Evolutionary conservation across 1,140 invertebrate genomes (phyloP), one percentile per base, ranked within the genome.

Genomic region (Hycleus phaleratus): DNA sequence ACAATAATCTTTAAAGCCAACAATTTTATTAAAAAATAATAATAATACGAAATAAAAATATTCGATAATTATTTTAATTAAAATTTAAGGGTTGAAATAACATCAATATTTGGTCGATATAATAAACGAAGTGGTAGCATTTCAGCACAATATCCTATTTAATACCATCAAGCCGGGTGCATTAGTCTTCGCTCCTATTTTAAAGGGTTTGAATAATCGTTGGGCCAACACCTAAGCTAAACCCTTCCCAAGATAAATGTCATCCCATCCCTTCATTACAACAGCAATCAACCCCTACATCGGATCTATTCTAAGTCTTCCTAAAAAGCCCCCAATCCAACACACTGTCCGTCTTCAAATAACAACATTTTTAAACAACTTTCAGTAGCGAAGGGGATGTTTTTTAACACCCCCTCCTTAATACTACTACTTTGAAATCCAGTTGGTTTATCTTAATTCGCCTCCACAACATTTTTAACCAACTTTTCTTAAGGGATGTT

Each of bases 211-310:
- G 59, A 67, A 67, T 67, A 68, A 65, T 67, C 63, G 50, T 58
- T 49, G 50, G 54, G 38, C 62, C 44, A 61, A 51, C 55, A 60
- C 56, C 58, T 60, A 51, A 56, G 59, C 63, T 64, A 61, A 63
- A 61, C 67, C 63, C 59, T 62, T 61, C 49, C 56, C 32, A 67
- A 68, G 67, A 68, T 68, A 68, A 68, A 68, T 67, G 65, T 67
- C 65, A 68, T 65, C 63, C 60, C 49, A 44, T 56, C 58, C 61
- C 60, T 65, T 32, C 63, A 68, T 68, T 68, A 63, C 62, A 54
- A 46, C 58, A 47, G 59, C 63, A 68, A 68, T 68, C 64, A 68
- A 63, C 56, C 58, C 32, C 59, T 18, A 12, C 56, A 51, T 40
- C 46, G 56, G 61, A 60, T 60, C 56, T 59, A 62, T 59, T 32